A percentile compares a stretch with the other conserved stretches of the same genome.
Evolutionary conservation across 2,888 invertebrate species (phyloP).

Genomic region (Tiliacea citrago): DNA sequence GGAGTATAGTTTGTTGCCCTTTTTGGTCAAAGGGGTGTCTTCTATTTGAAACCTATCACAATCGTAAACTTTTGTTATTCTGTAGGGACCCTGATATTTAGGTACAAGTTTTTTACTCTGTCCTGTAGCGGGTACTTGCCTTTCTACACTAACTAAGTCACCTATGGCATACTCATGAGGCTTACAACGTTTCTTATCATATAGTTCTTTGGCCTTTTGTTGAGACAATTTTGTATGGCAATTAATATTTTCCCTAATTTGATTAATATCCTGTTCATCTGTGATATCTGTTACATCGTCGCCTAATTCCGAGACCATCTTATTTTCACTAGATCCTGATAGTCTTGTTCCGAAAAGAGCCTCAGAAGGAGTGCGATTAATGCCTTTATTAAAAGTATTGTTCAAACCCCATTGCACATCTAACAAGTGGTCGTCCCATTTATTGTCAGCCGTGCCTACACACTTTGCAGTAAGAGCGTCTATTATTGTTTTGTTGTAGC

Average conservation of each 20-base stretch:
- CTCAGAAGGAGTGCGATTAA: not conserved
- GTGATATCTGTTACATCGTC: not conserved
- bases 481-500: conserved; percentile 7
- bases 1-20: too few species aligned
- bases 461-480: conserved; percentile 1
- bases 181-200: conserved; percentile 8
- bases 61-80: too few species aligned
- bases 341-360: not conserved
- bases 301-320: not conserved
- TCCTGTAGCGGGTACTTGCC: not conserved
- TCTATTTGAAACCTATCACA: too few species aligned
- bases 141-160: not conserved
- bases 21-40: too few species aligned
- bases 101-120: too few species aligned
- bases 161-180: not conserved
- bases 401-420: not conserved
- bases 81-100: too few species aligned
- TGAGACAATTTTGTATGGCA: not conserved
- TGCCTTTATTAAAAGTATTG: not conserved
- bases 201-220: conserved; percentile 4
- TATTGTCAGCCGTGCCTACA: conserved; percentile 1
- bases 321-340: not conserved
- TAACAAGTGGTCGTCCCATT: not conserved
- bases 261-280: not conserved
- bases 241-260: conserved; percentile 1